Conservation (phyloP, 1,140 invertebrate species). For the Pachypsylla venusta region DNA sequence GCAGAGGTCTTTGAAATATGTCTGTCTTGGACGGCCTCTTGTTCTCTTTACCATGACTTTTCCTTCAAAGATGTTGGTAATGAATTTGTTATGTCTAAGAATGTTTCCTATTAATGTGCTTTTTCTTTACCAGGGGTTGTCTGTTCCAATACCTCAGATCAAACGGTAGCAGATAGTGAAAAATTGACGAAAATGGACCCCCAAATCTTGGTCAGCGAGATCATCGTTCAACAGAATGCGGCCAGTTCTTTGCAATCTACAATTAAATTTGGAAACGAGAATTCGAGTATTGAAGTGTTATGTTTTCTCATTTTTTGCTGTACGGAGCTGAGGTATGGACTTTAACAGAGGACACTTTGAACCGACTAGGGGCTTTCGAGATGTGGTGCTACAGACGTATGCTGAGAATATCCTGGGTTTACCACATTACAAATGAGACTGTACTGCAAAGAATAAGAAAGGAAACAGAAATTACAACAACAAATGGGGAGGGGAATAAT, state of each 20-base stretch:
- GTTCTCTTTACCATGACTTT: too few species aligned
- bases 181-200: too few species aligned
- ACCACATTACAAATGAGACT: background rate
- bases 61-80: too few species aligned
- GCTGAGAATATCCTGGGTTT: conserved; percentile 2
- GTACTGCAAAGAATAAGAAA: conserved; percentile 7
- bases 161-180: too few species aligned
- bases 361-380: conserved; percentile 13
- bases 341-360: conserved; percentile 14
- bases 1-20: too few species aligned
- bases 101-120: too few species aligned
- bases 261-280: conserved; percentile 11
- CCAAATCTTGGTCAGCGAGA: too few species aligned
- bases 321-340: conserved; percentile 16
- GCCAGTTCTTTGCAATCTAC: conserved; percentile 5
- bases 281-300: conserved; percentile 16
- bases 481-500: too few species aligned
- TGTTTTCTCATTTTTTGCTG: conserved; percentile 14
- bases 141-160: too few species aligned
- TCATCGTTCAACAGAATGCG: conserved; percentile 8
- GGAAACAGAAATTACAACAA: conserved; percentile 3
- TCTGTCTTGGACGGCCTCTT: too few species aligned
- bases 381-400: conserved; percentile 12
- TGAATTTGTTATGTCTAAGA: too few species aligned
- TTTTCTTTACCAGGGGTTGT: too few species aligned